Evolutionary conservation across 2,888 invertebrate genomes (phyloP).

Genomic region (Andrena hattorfiana): DNA sequence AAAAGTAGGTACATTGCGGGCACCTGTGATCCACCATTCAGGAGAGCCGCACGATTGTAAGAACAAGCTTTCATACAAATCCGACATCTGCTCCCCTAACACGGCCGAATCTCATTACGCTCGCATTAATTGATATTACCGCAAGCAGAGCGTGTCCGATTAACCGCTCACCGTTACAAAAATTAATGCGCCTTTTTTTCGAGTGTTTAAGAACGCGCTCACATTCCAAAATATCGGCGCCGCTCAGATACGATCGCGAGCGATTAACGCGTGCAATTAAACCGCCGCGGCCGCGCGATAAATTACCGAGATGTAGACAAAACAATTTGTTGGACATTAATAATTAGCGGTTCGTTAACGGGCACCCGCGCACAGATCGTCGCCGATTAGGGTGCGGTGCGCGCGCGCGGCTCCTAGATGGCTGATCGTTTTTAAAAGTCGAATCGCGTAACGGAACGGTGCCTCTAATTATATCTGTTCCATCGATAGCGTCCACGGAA

Average conservation of each 20-base stretch:
- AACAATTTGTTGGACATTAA: slow-evolving; percentile 68
- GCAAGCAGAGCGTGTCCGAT: slow-evolving; percentile 41
- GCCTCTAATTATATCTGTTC: slow-evolving; percentile 79
- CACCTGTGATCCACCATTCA: no score
- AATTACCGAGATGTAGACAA: slow-evolving; percentile 49
- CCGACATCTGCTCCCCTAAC: background rate
- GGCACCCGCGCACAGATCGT: slow-evolving; percentile 17
- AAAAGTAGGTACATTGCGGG: no score
- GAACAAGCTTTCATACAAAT: no score
- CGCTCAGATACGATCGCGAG: slow-evolving; percentile 37
- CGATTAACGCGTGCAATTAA: slow-evolving; percentile 53
- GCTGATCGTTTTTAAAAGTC: slow-evolving; percentile 56
- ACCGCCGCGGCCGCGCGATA: slow-evolving; percentile 34
- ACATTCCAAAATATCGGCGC: slow-evolving; percentile 21
- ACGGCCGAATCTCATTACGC: background rate
- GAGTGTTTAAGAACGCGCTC: background rate
- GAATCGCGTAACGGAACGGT: slow-evolving; percentile 70
- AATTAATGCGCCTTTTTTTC: slow-evolving; percentile 1
- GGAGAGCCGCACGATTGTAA: no score
- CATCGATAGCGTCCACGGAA: slow-evolving; percentile 66
- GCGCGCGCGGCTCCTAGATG: slow-evolving; percentile 9
- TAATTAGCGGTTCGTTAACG: slow-evolving; percentile 56
- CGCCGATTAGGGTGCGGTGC: slow-evolving; percentile 43
- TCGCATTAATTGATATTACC: slow-evolving; percentile 18
- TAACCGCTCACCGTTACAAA: slow-evolving; percentile 19